Percentiles rank a stretch among this genome's conserved stretches.
Conservation (phyloP, 2,113 vertebrate species). For the Melanostigma gelatinosum region DNA sequence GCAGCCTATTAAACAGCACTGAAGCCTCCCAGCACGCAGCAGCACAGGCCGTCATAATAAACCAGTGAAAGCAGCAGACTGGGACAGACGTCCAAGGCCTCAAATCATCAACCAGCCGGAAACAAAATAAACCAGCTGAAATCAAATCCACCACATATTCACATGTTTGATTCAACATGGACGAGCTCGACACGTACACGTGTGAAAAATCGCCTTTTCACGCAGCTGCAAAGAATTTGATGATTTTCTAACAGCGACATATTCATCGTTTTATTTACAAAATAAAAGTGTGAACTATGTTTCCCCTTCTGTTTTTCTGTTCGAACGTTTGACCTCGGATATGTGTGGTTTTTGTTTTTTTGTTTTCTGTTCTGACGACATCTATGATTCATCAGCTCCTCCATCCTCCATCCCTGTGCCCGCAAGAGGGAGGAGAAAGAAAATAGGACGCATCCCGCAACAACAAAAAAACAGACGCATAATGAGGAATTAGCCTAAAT, state of each 20-base stretch:
- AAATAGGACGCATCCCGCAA: slow-evolving; percentile 2
- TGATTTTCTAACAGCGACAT: background rate
- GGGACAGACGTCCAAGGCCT: slow-evolving; percentile 1
- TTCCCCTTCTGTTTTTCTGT: background rate
- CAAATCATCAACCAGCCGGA: background rate
- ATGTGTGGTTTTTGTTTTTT: background rate
- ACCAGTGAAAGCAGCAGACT: slow-evolving; percentile 33
- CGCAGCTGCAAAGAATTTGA: background rate
- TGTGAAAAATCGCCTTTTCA: background rate
- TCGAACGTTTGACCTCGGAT: background rate
- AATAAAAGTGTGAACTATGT: background rate
- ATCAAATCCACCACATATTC: background rate
- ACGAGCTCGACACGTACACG: background rate
- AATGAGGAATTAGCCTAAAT: background rate
- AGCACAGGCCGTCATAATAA: background rate
- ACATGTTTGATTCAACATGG: background rate
- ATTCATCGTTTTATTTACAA: background rate
- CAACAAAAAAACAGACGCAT: background rate
- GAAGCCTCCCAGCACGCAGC: background rate
- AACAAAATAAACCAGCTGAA: background rate
- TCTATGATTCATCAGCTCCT: slow-evolving; percentile 61
- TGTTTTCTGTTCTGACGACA: slow-evolving; percentile 38
- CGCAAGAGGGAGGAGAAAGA: slow-evolving; percentile 40
- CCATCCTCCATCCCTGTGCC: slow-evolving; percentile 24
- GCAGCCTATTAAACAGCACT: background rate